A percentile compares a stretch with the other conserved stretches of the same genome.
These are phyloP conservation scores for Dendrocincla fuliginosa DNA, from an alignment of 2,797 vertebrate genomes.

Conservation along the genomic window DNA sequence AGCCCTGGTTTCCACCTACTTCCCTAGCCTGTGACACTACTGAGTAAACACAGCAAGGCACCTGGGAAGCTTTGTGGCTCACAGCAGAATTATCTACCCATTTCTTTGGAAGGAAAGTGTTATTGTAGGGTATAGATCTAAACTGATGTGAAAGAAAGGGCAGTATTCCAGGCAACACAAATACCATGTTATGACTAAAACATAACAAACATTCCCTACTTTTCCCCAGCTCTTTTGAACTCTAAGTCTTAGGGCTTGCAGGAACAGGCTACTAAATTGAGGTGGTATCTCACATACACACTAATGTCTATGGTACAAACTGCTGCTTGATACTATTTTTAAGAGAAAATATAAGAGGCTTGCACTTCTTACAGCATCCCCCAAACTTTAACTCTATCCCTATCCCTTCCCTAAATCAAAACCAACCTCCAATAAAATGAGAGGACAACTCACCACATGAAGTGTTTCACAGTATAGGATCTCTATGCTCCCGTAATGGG, in stretches of 20 bases:
- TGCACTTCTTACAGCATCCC: not conserved
- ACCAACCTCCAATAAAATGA: not conserved
- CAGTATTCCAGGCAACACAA: slow-evolving; percentile 12
- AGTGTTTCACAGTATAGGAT: not conserved
- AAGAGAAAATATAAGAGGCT: not conserved
- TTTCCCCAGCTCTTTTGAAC: slow-evolving; percentile 36
- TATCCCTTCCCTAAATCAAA: not conserved
- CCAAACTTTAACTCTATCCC: not conserved
- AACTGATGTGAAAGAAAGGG: not conserved
- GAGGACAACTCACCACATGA: not conserved
- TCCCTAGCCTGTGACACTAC: not conserved
- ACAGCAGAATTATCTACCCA: not conserved
- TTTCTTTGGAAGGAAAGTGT: not conserved
- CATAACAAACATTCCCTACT: slow-evolving; percentile 13
- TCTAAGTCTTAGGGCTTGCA: slow-evolving; percentile 1
- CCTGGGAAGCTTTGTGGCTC: not conserved
- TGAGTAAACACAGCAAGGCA: not conserved
- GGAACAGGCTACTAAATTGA: not conserved
- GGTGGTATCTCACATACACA: not conserved
- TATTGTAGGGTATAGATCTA: not conserved
- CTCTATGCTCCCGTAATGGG: not conserved
- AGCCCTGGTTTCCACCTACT: not conserved
- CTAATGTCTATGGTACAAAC: not conserved
- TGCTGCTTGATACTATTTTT: not conserved
- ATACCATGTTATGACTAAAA: slow-evolving; percentile 13